Conservation (phyloP, 2,113 vertebrate species). For the Nettapus auritus region DNA sequence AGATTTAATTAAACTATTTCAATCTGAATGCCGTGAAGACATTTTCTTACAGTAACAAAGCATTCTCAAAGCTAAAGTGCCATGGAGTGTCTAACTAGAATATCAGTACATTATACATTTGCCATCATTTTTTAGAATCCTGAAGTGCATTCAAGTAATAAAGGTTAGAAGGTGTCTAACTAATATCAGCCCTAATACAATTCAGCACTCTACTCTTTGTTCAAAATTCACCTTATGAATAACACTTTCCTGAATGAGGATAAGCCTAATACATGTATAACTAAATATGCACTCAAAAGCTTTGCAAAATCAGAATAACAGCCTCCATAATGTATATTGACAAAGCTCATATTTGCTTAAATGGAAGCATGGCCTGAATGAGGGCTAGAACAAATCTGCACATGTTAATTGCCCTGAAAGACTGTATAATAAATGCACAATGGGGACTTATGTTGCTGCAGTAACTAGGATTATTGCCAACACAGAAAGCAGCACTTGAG, state of each 20-base stretch:
- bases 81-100: not conserved
- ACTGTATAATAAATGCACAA: not conserved
- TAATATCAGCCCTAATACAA: not conserved
- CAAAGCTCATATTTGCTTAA: not conserved
- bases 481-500: not conserved
- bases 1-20: conserved; percentile 6
- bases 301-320: not conserved
- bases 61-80: conserved; percentile 14
- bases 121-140: not conserved
- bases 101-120: not conserved
- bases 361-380: not conserved
- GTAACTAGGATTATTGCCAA: not conserved
- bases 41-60: not conserved
- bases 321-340: not conserved
- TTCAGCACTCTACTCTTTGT: not conserved
- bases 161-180: not conserved
- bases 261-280: not conserved
- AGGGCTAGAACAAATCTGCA: not conserved
- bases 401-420: not conserved
- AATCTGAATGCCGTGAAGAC: not conserved
- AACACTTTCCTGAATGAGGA: not conserved
- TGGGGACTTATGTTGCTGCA: not conserved
- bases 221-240: not conserved
- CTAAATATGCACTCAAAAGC: not conserved
- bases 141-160: not conserved